phyloP scores from a whole-genome alignment of 2,888 invertebrate species.

The Pristionchus exspectatus region DNA sequence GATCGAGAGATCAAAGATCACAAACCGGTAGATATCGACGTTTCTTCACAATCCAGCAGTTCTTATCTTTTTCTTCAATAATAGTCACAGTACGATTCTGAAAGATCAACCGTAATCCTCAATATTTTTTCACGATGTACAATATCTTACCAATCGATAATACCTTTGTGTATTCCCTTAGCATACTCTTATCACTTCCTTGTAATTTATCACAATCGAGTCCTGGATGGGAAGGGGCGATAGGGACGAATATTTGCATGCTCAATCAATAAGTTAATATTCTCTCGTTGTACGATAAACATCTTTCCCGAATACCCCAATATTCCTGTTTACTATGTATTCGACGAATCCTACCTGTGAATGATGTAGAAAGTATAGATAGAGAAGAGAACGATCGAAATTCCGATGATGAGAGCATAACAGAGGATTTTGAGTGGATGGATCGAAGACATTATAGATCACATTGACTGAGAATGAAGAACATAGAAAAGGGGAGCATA shows the following conservation, averaged over 20 bases:
- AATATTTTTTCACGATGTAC: too few species aligned
- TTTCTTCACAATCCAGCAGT: constrained; percentile 41
- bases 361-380: constrained; percentile 19
- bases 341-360: not conserved
- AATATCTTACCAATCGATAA: not conserved
- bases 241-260: constrained; percentile 44
- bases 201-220: constrained; percentile 32
- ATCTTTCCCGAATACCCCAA: constrained; percentile 4
- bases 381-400: constrained; percentile 36
- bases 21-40: constrained; percentile 48
- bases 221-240: constrained; percentile 18
- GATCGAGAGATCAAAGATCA: not conserved
- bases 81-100: constrained; percentile 21
- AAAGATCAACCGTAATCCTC: not conserved
- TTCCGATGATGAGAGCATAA: constrained; percentile 35
- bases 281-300: not conserved
- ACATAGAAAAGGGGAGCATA: not conserved
- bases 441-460: constrained; percentile 31
- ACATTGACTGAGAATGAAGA: constrained; percentile 45
- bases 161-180: constrained; percentile 30
- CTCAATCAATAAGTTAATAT: not conserved
- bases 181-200: constrained; percentile 41
- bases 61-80: not conserved
- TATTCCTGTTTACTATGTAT: constrained; percentile 24
- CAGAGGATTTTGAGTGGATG: constrained; percentile 49